These are phyloP conservation scores for Epinephelus coioides DNA, from an alignment of 2,797 vertebrate species.

Conservation along the genomic window DNA sequence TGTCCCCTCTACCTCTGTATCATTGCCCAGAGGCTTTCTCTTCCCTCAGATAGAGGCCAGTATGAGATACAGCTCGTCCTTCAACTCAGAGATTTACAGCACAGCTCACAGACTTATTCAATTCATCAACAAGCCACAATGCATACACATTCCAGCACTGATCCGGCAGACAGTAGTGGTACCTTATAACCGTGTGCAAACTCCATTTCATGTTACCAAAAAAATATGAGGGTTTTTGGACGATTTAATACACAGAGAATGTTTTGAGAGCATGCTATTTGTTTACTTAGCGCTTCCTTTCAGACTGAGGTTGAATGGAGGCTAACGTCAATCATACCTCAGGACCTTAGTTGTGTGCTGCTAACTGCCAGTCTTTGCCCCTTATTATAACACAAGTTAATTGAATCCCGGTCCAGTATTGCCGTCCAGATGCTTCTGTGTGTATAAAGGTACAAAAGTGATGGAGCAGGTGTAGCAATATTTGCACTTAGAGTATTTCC, in stretches of 20 bases:
- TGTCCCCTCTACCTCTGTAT: slow-evolving; percentile 59
- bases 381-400: slow-evolving; percentile 89
- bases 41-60: slow-evolving; percentile 70
- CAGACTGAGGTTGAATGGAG: slow-evolving; percentile 81
- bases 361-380: slow-evolving; percentile 82
- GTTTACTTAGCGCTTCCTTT: slow-evolving; percentile 83
- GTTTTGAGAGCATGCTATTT: slow-evolving; percentile 79
- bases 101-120: slow-evolving; percentile 77
- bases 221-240: slow-evolving; percentile 44
- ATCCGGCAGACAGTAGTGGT: slow-evolving; percentile 54
- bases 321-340: slow-evolving; percentile 82
- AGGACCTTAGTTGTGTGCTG: slow-evolving; percentile 79
- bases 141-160: slow-evolving; percentile 68
- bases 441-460: slow-evolving; percentile 81
- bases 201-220: slow-evolving; percentile 63
- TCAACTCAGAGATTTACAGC: slow-evolving; percentile 84
- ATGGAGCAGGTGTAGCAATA: slow-evolving; percentile 84
- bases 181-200: slow-evolving; percentile 57
- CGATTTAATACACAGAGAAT: slow-evolving; percentile 65
- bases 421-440: slow-evolving; percentile 81
- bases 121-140: slow-evolving; percentile 79
- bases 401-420: slow-evolving; percentile 84
- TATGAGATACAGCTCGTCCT: slow-evolving; percentile 80
- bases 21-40: slow-evolving; percentile 67
- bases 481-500: slow-evolving; percentile 85